Base-by-base conservation (phyloP, 2,113 vertebrate genomes). In the Rynchops niger region DNA sequence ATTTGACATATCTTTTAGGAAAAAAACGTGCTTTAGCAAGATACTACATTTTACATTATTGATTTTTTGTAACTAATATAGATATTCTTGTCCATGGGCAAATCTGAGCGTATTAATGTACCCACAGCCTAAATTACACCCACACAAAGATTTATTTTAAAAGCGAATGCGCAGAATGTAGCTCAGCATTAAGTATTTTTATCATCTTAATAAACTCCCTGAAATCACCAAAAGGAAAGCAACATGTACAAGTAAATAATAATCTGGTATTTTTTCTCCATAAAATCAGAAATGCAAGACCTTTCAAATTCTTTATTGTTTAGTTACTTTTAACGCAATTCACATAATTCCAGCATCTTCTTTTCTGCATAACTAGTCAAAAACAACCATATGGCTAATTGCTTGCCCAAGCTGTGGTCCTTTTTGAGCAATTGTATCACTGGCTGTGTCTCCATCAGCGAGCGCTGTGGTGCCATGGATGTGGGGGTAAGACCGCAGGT, bases 111-210 rank as follows among this genome's bases (percentile, higher is more conserved):
- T 79, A 82, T 95, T 91, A 61, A 72, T 95, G 56, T 89, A 38
- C 61, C 53, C 77, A 52, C 78, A 80, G 22, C 67, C 67, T 83
- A 80, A 93, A 84, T 88, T 88, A 56, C 70, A 78, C 65, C 81
- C 93, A 38, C 76, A 32, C 29, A 81, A 83, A 92, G 88, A 61
- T 56, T 80, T 88, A 73, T 92, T 92, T 87, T 91, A 56, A 87
- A 86, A 86, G 34, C 43, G 50, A 95, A 23, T 59, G 42, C 26
- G n/a, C 38, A 89, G 52, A 85, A 52, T 22, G 52, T n/a, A 74
- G 61, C 52, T 93, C 65, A 87, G 84, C 62, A 80, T 87, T 79
- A 95, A 79, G 49, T 84, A 66, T 62, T 95, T 95, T 82, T 86
- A 67, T 90, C 36, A 22, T 73, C 36, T 73, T 86, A 62, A 90